Evolutionary conservation across 2,888 invertebrate species (phyloP).

Genomic region (Acronicta alni): DNA sequence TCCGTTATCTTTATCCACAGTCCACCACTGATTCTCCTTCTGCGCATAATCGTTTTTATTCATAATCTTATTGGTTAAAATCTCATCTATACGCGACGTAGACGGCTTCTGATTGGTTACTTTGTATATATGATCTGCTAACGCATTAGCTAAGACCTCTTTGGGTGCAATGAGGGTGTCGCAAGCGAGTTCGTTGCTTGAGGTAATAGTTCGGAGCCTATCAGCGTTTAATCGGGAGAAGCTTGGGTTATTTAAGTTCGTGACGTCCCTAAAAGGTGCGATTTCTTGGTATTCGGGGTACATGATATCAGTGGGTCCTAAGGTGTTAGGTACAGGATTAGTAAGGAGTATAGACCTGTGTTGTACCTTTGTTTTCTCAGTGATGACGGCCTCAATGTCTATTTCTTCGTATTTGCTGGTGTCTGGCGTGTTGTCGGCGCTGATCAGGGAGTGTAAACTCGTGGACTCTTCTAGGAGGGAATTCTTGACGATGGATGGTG

Average conservation of each 20-base stretch:
- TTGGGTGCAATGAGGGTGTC: conserved; percentile 84
- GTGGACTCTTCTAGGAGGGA: conserved; percentile 92
- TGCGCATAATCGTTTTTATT: conserved; percentile 61
- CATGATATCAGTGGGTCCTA: conserved; percentile 36
- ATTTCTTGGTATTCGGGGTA: conserved; percentile 55
- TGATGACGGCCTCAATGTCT: conserved; percentile 80
- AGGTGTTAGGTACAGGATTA: conserved; percentile 80
- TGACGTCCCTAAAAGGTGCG: conserved; percentile 73
- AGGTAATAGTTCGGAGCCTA: conserved; percentile 77
- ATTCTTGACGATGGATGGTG: conserved; percentile 96
- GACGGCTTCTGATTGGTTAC: conserved; percentile 88
- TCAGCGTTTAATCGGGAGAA: conserved; percentile 85
- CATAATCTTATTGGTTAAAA: conserved; percentile 84
- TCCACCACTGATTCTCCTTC: conserved; percentile 84
- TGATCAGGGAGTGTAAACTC: conserved; percentile 88
- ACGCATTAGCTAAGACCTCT: conserved; percentile 81
- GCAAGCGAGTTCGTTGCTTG: conserved; percentile 73
- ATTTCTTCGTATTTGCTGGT: conserved; percentile 74
- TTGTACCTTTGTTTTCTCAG: conserved; percentile 87
- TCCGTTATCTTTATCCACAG: conserved; percentile 73
- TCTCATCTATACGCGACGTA: conserved; percentile 82
- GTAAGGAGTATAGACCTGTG: conserved; percentile 85
- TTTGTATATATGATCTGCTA: conserved; percentile 86
- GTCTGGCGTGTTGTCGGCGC: conserved; percentile 82
- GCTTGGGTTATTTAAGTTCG: conserved; percentile 79